Percentiles rank a stretch among this genome's conserved stretches.
These are phyloP conservation scores for Philotrypesis tridentata DNA, from an alignment of 1,140 invertebrate genomes.

Conservation along the genomic window DNA sequence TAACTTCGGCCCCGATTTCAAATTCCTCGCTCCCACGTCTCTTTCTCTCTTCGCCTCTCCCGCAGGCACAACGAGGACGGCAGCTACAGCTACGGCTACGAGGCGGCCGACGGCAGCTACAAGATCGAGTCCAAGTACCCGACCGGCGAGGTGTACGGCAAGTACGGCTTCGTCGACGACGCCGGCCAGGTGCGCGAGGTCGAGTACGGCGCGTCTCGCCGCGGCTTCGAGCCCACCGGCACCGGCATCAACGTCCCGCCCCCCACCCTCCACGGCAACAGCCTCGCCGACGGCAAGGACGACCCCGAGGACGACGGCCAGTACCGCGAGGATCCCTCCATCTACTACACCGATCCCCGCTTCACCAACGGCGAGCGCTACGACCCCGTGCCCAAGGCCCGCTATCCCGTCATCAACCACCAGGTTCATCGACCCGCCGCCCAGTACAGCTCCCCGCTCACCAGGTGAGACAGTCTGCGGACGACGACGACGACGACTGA, in stretches of 20 bases:
- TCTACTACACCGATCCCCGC: constrained; percentile 83
- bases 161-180: constrained; percentile 88
- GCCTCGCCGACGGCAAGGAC: constrained; percentile 65
- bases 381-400: constrained; percentile 58
- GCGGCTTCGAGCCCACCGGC: constrained; percentile 85
- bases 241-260: constrained; percentile 87
- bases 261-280: constrained; percentile 74
- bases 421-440: constrained; percentile 52
- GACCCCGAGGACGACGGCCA: constrained; percentile 86
- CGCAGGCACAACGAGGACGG: constrained; percentile 87
- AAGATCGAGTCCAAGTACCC: constrained; percentile 93
- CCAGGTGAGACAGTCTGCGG: constrained; percentile 27
- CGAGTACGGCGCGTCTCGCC: constrained; percentile 84
- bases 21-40: too few relatives aligned
- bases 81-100: constrained; percentile 91
- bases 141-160: constrained; percentile 87
- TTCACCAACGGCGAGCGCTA: constrained; percentile 76
- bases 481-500: too few relatives aligned
- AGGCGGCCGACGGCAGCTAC: constrained; percentile 91
- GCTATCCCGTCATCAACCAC: constrained; percentile 52
- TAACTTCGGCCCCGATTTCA: too few relatives aligned
- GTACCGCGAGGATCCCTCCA: constrained; percentile 86
- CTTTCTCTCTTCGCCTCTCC: neutral
- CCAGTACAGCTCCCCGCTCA: neutral
- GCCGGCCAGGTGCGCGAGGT: constrained; percentile 81